phyloP scores from a whole-genome alignment of 2,888 invertebrate genomes.

The Eledona agricola region DNA sequence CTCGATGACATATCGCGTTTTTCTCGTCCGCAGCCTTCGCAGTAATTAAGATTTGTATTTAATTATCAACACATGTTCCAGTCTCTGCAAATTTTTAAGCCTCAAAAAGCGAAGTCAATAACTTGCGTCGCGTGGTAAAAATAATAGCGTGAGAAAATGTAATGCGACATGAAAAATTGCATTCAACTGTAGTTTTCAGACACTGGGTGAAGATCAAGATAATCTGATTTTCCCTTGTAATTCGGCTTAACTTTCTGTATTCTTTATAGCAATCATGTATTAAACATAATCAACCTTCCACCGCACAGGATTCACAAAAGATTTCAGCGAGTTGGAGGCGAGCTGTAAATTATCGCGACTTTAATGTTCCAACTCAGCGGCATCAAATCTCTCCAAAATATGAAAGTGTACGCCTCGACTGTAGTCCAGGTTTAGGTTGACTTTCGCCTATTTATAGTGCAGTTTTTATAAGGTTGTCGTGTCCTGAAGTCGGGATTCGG shows the following conservation, averaged over 20 bases:
- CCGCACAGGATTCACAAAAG: slow-evolving; percentile 16
- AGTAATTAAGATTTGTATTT: no score
- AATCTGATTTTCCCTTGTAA: background rate
- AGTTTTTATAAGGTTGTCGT: slow-evolving; percentile 14
- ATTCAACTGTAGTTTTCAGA: background rate
- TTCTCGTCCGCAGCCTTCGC: no score
- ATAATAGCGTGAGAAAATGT: slow-evolving; percentile 2
- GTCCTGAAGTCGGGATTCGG: slow-evolving; percentile 1
- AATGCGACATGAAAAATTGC: slow-evolving; percentile 1
- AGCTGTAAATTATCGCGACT: slow-evolving; percentile 26
- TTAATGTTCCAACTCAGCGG: slow-evolving; percentile 13
- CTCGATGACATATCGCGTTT: no score
- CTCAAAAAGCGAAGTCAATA: background rate
- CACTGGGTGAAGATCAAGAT: background rate
- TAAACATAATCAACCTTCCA: slow-evolving; percentile 22
- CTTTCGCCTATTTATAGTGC: slow-evolving; percentile 19
- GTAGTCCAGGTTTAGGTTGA: background rate
- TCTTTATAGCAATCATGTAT: slow-evolving; percentile 26
- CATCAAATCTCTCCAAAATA: slow-evolving; percentile 16
- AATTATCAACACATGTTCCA: no score
- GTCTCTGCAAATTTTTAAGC: no score
- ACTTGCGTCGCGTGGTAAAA: background rate
- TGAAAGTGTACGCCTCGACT: background rate
- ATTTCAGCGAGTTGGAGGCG: slow-evolving; percentile 13
- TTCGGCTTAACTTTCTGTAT: slow-evolving; percentile 3